Base-by-base conservation (phyloP, 2,888 invertebrate species). In the Calephelis perditalis region DNA sequence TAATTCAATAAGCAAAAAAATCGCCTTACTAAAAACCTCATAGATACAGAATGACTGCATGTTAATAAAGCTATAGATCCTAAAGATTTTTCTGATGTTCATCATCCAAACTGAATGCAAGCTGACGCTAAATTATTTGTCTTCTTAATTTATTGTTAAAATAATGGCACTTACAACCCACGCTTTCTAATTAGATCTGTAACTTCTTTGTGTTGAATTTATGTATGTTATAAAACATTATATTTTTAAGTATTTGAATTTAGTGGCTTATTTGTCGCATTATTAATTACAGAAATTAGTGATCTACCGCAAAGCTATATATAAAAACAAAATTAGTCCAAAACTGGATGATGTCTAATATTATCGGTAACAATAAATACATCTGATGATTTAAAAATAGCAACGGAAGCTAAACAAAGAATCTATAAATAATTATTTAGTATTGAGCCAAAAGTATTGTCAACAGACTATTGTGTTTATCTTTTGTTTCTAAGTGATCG, bases 331-430 rank as follows among this genome's bases (percentile, higher is more conserved):
- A 65, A 61, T 46, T 26, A 65, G 57, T 69, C 67, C 67, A 56
- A 70, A 65, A 60, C 62, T 64, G 63, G 64, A 61, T 68, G 65
- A 67, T 66, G 63, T 72, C 70, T 72, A 77, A 78, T 73, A 73
- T 70, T 71, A 71, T 65, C 71, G 67, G 70, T 67, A 67, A 62
- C 67, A 71, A 75, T 71, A 63, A 70, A 75, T 73, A 74, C 74
- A 77, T 76, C 70, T 75, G 68, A 68, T 63, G 57, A 57, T 70
- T 65, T 70, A 60, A 70, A 73, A 77, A 73, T 78, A 79, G 73
- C 70, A 75, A 71, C 73, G 74, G 75, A 80, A 81, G 71, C 74
- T 71, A 78, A 78, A 80, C 74, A 80, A 79, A 76, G 73, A 74
- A 76, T 76, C 75, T 84, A 80, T 79, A 78, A 76, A 78, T 82